Evolutionary conservation across 2,113 vertebrate species (phyloP).

Genomic region (Hyperoodon ampullatus): DNA sequence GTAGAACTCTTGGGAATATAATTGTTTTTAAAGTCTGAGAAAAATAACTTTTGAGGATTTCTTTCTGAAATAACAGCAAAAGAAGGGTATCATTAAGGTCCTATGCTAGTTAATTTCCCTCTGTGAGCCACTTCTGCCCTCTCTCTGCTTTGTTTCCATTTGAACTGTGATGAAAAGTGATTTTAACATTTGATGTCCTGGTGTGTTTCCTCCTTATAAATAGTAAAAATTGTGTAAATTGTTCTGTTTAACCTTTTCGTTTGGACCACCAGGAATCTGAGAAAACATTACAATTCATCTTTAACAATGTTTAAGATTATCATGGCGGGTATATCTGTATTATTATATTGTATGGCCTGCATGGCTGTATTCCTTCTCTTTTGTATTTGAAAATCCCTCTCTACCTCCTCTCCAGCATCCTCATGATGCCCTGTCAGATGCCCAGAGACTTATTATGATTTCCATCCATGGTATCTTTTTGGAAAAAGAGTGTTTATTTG

Average conservation of each 20-base stretch:
- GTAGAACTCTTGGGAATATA: neutral
- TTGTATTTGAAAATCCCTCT: neutral
- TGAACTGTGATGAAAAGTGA: constrained; percentile 56
- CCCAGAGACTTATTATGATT: neutral
- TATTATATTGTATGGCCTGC: neutral
- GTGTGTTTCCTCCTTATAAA: constrained; percentile 56
- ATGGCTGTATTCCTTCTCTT: neutral
- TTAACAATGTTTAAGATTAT: neutral
- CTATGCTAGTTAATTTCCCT: neutral
- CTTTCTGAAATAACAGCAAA: constrained; percentile 20
- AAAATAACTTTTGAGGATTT: constrained; percentile 28
- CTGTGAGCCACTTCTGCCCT: neutral
- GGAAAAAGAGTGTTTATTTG: neutral
- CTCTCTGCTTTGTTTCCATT: constrained; percentile 20
- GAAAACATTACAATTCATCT: neutral
- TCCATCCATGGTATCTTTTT: neutral
- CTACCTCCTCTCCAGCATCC: neutral
- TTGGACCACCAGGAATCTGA: constrained; percentile 58
- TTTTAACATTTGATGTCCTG: constrained; percentile 62
- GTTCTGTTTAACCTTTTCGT: constrained; percentile 27
- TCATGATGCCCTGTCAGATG: neutral
- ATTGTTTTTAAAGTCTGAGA: constrained; percentile 20
- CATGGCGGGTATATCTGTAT: neutral
- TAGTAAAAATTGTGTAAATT: constrained; percentile 20
- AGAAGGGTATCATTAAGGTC: neutral